phyloP scores from a whole-genome alignment of 2,797 vertebrate genomes.

The Oreortyx pictus region DNA sequence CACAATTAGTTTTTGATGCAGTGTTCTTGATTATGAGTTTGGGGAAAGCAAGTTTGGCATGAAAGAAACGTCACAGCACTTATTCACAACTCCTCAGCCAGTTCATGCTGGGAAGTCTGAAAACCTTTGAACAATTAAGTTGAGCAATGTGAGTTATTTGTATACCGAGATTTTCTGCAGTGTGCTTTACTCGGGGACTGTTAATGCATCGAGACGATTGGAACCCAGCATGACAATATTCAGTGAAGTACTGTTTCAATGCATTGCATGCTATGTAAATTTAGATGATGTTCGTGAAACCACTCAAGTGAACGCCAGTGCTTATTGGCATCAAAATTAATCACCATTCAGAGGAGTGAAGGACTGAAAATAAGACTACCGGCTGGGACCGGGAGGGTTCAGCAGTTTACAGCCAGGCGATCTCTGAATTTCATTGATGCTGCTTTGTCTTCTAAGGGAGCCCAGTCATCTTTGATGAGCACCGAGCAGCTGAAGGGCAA shows the following conservation, averaged over 20 bases:
- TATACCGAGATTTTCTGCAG: background rate
- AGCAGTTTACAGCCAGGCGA: background rate
- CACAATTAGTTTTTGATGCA: background rate
- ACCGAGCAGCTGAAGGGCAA: background rate
- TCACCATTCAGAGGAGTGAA: background rate
- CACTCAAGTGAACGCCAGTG: background rate
- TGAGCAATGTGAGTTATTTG: background rate
- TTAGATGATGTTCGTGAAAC: background rate
- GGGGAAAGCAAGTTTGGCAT: conserved; percentile 33
- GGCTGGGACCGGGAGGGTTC: fast-evolving
- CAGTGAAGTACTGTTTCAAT: fast-evolving
- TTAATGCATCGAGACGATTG: background rate
- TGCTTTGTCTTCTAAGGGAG: background rate
- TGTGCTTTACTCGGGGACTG: background rate
- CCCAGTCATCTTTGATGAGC: background rate
- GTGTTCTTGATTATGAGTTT: conserved; percentile 29
- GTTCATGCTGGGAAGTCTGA: conserved; percentile 27
- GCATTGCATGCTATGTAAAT: background rate
- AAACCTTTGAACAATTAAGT: conserved; percentile 13
- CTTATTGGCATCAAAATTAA: background rate
- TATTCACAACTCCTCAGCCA: conserved; percentile 45
- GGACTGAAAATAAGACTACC: background rate
- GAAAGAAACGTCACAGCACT: conserved; percentile 62
- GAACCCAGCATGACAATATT: background rate
- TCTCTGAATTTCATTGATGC: fast-evolving